A percentile compares a stretch with the other conserved stretches of the same genome.
Evolutionary conservation across 2,797 vertebrate species (phyloP).

Genomic region (Enteromius trimaculatus): DNA sequence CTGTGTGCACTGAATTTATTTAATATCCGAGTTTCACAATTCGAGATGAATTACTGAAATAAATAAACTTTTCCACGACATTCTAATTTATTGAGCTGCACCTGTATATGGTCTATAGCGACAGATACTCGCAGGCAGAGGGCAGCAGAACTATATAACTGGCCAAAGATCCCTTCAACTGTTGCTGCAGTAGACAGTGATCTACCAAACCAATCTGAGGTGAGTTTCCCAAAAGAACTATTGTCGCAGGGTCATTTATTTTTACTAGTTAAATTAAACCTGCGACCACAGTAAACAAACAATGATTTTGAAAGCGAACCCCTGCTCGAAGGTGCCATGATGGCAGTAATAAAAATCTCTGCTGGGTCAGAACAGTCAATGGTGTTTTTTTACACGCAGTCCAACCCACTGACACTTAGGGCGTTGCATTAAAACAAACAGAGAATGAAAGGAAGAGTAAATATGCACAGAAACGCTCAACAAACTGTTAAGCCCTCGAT

Average conservation of each 20-base stretch:
- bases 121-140: not conserved
- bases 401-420: not conserved
- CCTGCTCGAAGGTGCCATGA: too few species aligned
- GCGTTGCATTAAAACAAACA: conserved; percentile 38
- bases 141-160: not conserved
- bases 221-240: not conserved
- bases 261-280: not conserved
- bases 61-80: too few species aligned
- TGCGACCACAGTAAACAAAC: not conserved
- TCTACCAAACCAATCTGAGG: too few species aligned
- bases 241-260: not conserved
- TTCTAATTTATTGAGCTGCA: too few species aligned
- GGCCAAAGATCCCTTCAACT: not conserved
- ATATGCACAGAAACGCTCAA: conserved; percentile 29
- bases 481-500: not conserved
- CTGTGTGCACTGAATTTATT: too few species aligned
- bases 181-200: not conserved
- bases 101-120: too few species aligned
- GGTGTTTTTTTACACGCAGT: not conserved
- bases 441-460: conserved; percentile 29
- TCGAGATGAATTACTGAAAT: too few species aligned
- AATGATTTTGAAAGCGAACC: not conserved
- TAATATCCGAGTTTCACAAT: too few species aligned
- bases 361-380: not conserved
- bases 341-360: conserved; percentile 22